phyloP scores from a whole-genome alignment of 2,797 vertebrate genomes.

The Sebastes umbrosus region DNA sequence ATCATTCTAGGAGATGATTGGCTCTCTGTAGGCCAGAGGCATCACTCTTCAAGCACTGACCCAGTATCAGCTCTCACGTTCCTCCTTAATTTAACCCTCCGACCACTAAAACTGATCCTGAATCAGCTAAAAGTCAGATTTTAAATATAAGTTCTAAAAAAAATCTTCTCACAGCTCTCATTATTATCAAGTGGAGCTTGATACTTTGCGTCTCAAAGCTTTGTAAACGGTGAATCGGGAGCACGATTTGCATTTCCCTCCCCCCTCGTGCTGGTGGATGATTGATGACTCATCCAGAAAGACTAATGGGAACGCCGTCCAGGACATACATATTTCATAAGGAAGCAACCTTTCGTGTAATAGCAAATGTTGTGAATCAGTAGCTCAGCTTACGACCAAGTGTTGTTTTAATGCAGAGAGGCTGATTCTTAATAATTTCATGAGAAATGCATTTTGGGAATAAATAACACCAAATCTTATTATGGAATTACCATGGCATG shows the following conservation, averaged over 20 bases:
- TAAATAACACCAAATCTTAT: not conserved
- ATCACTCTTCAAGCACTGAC: conserved; percentile 34
- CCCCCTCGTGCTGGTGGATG: not conserved
- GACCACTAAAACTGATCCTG: not conserved
- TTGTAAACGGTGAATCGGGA: not conserved
- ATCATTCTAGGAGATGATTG: conserved; percentile 34
- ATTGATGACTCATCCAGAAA: conserved; percentile 60
- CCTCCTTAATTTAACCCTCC: conserved; percentile 1
- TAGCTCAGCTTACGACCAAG: not conserved
- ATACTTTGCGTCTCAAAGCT: not conserved
- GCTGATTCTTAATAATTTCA: not conserved
- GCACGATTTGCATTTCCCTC: conserved; percentile 21
- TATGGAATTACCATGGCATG: not conserved
- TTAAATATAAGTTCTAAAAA: not conserved
- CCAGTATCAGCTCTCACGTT: conserved; percentile 23
- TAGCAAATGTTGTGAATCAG: conserved; percentile 35
- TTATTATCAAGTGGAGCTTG: conserved; percentile 3
- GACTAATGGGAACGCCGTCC: conserved; percentile 40
- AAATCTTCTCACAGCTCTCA: not conserved
- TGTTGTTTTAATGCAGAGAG: not conserved
- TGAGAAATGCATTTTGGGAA: not conserved
- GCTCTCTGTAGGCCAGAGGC: conserved; percentile 15
- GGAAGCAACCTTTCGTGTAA: conserved; percentile 24
- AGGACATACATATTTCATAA: conserved; percentile 53
- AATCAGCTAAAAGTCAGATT: not conserved